Evolutionary conservation across 2,888 invertebrate genomes (phyloP), one percentile per base, ranked within the genome.

Genomic region (Pachycephus smyrnensis): DNA sequence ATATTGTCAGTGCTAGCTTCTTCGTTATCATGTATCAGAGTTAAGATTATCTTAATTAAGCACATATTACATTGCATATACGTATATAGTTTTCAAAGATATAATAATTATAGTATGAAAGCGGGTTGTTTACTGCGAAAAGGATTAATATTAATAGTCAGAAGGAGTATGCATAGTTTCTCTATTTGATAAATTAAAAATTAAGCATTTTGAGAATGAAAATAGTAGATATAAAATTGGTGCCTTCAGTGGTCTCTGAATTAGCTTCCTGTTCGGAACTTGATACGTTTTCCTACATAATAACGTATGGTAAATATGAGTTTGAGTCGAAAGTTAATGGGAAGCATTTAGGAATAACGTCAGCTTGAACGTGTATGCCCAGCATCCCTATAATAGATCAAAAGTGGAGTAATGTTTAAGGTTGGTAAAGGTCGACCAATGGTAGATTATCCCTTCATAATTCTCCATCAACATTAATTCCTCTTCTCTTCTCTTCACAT

Each of bases 401-500:
- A 55, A 55, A 55, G 23, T 55, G 55, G 23, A 55, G 23, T 55
- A 55, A 2, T 9, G 55, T 55, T 55, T 55, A 55, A 23, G 55
- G 2, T 23, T 23, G 55, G 55, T 55, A 55, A 55, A 55, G 55
- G 55, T 55, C 55, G 55, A 55, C 23, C 55, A 23, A 23, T 23
- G 55, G 55, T 55, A 55, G 55, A 55, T 55, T 4, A 55, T 55
- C 55, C 55, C 55, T 55, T 55, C 23, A 55, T 55, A 55, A 55
- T 55, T 55, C 23, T 71, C 71, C 71, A 71, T 71, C 30, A 71
- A 71, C 35, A 71, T 71, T 71, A 30, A 71, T 71, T 33, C 12
- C 31, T 33, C 71, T 71, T 33, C 71, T 71, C 32, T 71, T 32
- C 23, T 55, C 23, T 23, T 55, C 55, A 23, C 15, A 55, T 23